phyloP scores from a whole-genome alignment of 2,888 invertebrate genomes.

The Lissonota sp. region DNA sequence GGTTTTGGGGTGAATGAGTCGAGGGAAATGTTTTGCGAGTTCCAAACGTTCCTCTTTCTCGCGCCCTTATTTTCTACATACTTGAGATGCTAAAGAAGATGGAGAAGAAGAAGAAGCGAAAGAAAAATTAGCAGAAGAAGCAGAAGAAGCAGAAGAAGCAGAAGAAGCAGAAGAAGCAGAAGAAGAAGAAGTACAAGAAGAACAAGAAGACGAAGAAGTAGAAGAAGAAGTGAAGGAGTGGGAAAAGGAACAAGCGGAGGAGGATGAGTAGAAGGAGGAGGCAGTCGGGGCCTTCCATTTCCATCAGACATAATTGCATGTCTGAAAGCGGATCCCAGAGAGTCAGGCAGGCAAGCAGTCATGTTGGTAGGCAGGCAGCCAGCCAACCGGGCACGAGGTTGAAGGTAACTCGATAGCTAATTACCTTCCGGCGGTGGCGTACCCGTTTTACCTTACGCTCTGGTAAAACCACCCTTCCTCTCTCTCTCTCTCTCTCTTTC shows the following conservation, averaged over 20 bases:
- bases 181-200: not conserved
- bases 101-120: no score
- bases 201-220: not conserved
- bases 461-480: no score
- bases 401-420: conserved; percentile 77
- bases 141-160: conserved; percentile 25
- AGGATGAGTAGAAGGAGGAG: conserved; percentile 49
- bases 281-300: conserved; percentile 70
- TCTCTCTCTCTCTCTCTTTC: no score
- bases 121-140: conserved; percentile 32
- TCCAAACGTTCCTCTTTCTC: not conserved
- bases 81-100: no score
- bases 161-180: conserved; percentile 11
- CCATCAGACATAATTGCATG: conserved; percentile 75
- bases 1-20: conserved; percentile 45
- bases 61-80: no score
- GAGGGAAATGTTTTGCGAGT: conserved; percentile 60
- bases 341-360: conserved; percentile 65
- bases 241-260: conserved; percentile 37
- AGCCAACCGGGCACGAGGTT: conserved; percentile 66
- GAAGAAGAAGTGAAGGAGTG: conserved; percentile 47
- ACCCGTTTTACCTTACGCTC: conserved; percentile 3
- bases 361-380: conserved; percentile 61
- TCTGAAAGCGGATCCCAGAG: conserved; percentile 74
- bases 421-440: conserved; percentile 70